These are phyloP conservation scores for Cairina moschata DNA, from an alignment of 2,113 vertebrate species.

Conservation along the genomic window DNA sequence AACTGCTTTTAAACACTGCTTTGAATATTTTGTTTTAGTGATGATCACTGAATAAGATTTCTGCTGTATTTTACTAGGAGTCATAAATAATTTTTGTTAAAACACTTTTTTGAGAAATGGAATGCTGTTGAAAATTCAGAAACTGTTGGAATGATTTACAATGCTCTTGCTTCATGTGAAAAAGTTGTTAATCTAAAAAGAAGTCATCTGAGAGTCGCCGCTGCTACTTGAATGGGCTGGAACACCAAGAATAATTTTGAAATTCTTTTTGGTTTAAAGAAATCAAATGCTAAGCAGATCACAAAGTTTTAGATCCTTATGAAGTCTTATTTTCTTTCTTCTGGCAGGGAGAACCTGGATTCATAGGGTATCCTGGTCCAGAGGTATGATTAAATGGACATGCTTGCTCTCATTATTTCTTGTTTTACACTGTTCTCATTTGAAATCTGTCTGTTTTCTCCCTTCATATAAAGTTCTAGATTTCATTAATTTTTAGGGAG, in stretches of 20 bases:
- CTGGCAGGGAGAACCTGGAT: slow-evolving; percentile 82
- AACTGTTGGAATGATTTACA: neutral
- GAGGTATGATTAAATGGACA: slow-evolving; percentile 69
- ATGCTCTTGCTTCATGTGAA: neutral
- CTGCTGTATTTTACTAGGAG: neutral
- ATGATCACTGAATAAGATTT: neutral
- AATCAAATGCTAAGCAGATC: neutral
- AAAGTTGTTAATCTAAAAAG: neutral
- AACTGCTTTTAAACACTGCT: neutral
- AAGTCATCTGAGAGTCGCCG: neutral
- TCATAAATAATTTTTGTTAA: neutral
- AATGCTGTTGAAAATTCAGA: neutral
- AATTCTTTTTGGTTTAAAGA: neutral
- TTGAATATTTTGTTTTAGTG: neutral
- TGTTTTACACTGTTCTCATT: neutral
- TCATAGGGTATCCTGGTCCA: slow-evolving; percentile 82
- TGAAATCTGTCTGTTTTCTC: neutral
- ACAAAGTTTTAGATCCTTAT: neutral
- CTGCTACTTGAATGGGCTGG: neutral
- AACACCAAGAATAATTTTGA: neutral
- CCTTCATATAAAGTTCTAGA: neutral
- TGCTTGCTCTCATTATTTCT: neutral
- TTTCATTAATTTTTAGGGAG: slow-evolving; percentile 79
- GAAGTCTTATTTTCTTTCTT: neutral
- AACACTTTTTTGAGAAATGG: neutral